Conservation (phyloP, 2,888 invertebrate species). For the Syritta pipiens region DNA sequence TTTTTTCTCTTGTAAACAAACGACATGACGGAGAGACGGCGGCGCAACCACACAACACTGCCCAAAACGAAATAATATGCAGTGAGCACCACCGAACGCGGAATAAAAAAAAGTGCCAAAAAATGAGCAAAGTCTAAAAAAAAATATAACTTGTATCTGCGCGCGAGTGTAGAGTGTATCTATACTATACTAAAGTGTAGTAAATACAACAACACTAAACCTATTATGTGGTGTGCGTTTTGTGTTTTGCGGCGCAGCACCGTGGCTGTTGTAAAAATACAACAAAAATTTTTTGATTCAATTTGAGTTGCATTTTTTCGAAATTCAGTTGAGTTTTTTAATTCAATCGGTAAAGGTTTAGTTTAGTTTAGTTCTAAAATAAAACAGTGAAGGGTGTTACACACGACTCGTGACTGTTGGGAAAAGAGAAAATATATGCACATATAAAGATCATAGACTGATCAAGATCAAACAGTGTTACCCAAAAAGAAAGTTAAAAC, state of each 20-base stretch:
- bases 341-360: conserved; percentile 78
- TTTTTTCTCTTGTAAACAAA: conserved; percentile 63
- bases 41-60: conserved; percentile 20
- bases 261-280: conserved; percentile 62
- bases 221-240: conserved; percentile 70
- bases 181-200: conserved; percentile 59
- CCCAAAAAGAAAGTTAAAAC: too few relatives aligned
- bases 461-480: not conserved
- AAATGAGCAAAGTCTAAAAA: conserved; percentile 68
- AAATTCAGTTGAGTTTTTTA: conserved; percentile 80
- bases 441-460: conserved; percentile 5
- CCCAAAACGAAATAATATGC: conserved; percentile 52
- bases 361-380: conserved; percentile 75
- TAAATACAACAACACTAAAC: conserved; percentile 66
- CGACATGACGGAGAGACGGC: conserved; percentile 54
- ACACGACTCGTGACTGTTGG: conserved; percentile 11
- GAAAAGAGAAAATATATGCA: not conserved
- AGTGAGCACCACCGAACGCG: conserved; percentile 25
- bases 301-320: conserved; percentile 78
- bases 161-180: conserved; percentile 62
- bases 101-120: conserved; percentile 55
- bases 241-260: conserved; percentile 49
- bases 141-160: conserved; percentile 69
- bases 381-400: conserved; percentile 17
- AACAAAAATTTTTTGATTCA: conserved; percentile 75